These are phyloP conservation scores for Tenualosa ilisha DNA, from an alignment of 2,797 vertebrate species.

Conservation along the genomic window DNA sequence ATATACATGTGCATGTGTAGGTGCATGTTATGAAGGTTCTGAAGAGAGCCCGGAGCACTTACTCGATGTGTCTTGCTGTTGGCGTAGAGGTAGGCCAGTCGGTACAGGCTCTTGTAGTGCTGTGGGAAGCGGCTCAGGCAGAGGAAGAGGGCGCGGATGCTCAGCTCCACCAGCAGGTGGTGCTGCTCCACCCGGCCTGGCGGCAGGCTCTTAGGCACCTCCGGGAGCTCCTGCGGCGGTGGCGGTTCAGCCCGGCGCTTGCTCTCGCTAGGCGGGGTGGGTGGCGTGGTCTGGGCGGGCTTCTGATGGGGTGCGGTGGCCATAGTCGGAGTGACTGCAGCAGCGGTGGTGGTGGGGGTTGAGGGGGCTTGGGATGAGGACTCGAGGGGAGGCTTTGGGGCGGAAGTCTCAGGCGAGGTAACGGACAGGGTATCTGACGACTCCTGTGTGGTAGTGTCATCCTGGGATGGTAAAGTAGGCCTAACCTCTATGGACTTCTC, in stretches of 20 bases:
- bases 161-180: slow-evolving; percentile 88
- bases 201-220: slow-evolving; percentile 85
- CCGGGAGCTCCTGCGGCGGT: slow-evolving; percentile 65
- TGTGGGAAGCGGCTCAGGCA: slow-evolving; percentile 96
- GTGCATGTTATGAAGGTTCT: not conserved
- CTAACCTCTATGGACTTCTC: slow-evolving; percentile 56
- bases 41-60: slow-evolving; percentile 47
- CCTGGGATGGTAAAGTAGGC: slow-evolving; percentile 49
- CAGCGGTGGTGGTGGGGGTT: slow-evolving; percentile 55
- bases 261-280: slow-evolving; percentile 64
- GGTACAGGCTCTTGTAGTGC: slow-evolving; percentile 98
- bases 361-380: slow-evolving; percentile 51
- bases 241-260: slow-evolving; percentile 77
- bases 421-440: slow-evolving; percentile 69
- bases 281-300: slow-evolving; percentile 45
- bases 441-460: slow-evolving; percentile 69
- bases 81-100: slow-evolving; percentile 90
- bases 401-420: slow-evolving; percentile 57
- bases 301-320: slow-evolving; percentile 42
- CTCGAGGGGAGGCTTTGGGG: slow-evolving; percentile 56
- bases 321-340: slow-evolving; percentile 46
- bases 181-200: slow-evolving; percentile 81
- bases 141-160: slow-evolving; percentile 84
- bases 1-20: not conserved
- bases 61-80: slow-evolving; percentile 92